phyloP scores from a whole-genome alignment of 2,797 vertebrate species.

The Poeciliopsis paucimaculata region DNA sequence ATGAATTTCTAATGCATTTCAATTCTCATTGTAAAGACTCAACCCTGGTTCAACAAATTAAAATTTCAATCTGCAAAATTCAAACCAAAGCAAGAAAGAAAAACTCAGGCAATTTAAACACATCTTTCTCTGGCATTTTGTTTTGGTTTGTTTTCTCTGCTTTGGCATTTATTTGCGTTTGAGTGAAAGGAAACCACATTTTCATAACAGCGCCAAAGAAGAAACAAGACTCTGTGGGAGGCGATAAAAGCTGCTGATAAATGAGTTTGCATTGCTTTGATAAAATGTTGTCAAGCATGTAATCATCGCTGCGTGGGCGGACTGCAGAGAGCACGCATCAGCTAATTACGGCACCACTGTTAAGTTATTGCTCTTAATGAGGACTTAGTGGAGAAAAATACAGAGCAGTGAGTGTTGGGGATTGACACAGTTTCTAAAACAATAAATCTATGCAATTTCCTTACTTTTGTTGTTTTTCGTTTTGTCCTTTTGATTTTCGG shows the following conservation, averaged over 20 bases:
- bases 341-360: constrained; percentile 15
- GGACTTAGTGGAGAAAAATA: constrained; percentile 11
- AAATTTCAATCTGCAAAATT: background rate
- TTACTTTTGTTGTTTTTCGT: background rate
- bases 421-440: background rate
- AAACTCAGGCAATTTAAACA: background rate
- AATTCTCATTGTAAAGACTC: background rate
- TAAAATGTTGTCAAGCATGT: constrained; percentile 34
- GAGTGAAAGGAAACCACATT: constrained; percentile 23
- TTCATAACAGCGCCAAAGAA: background rate
- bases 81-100: background rate
- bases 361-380: constrained; percentile 14
- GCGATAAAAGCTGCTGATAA: constrained; percentile 36
- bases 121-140: constrained; percentile 1
- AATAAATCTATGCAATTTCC: background rate
- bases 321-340: constrained; percentile 19
- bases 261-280: constrained; percentile 11
- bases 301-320: constrained; percentile 31
- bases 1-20: background rate
- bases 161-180: constrained; percentile 3
- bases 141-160: background rate
- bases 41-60: background rate
- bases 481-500: background rate
- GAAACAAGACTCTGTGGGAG: constrained; percentile 28
- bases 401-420: background rate